A percentile compares a stretch with the other conserved stretches of the same genome.
phyloP scores from a whole-genome alignment of 2,113 vertebrate genomes.

The Rhagologus leucostigma region DNA sequence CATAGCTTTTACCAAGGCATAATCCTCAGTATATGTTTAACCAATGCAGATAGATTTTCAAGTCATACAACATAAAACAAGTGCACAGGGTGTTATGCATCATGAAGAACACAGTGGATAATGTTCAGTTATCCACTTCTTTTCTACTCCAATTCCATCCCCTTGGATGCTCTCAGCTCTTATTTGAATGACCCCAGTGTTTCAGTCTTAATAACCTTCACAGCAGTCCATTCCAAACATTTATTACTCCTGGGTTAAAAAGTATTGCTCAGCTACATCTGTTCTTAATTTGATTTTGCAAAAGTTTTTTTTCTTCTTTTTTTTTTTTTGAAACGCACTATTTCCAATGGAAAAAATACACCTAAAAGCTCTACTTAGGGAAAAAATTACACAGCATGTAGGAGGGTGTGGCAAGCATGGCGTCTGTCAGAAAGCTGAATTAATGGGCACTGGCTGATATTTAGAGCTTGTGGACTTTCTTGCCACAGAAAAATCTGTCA shows the following conservation, averaged over 20 bases:
- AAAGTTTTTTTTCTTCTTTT: neutral
- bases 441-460: neutral
- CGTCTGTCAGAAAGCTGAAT: neutral
- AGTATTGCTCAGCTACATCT: conserved; percentile 63
- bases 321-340: neutral
- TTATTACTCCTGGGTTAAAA: conserved; percentile 66
- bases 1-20: conserved; percentile 33
- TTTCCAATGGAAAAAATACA: conserved; percentile 1
- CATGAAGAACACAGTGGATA: conserved; percentile 45
- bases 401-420: neutral
- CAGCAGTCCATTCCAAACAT: conserved; percentile 67
- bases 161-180: conserved; percentile 55
- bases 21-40: conserved; percentile 28
- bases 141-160: conserved; percentile 58
- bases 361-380: neutral
- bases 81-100: conserved; percentile 26
- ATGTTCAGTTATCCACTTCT: conserved; percentile 60
- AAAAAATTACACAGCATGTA: neutral
- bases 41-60: conserved; percentile 35
- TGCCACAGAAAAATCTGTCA: neutral
- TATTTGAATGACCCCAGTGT: conserved; percentile 67
- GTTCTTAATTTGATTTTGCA: conserved; percentile 63
- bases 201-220: conserved; percentile 70
- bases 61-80: conserved; percentile 47
- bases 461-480: neutral